Evolutionary conservation across 2,113 vertebrate genomes (phyloP).

Genomic region (Dipodomys spectabilis): DNA sequence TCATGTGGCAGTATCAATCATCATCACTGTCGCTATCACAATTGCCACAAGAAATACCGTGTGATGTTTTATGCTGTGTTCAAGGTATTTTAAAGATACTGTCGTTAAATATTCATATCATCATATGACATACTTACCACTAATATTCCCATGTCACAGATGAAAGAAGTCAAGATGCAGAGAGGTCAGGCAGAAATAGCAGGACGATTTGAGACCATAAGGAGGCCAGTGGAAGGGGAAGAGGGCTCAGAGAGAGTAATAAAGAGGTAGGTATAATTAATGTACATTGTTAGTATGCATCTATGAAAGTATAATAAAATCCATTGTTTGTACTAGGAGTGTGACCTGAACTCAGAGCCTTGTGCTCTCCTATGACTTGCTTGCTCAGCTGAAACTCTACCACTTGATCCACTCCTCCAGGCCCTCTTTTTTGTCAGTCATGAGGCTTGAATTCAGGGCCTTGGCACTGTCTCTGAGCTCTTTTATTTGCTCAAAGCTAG

Average conservation of each 20-base stretch:
- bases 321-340: not conserved
- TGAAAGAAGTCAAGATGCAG: not conserved
- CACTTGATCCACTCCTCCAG: no score
- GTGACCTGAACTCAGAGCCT: no score
- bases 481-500: no score
- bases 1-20: not conserved
- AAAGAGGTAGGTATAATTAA: not conserved
- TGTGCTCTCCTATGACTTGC: no score
- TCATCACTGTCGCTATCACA: not conserved
- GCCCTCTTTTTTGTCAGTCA: no score
- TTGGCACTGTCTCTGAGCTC: no score
- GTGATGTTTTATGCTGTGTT: not conserved
- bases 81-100: slow-evolving; percentile 6
- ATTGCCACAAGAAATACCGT: not conserved
- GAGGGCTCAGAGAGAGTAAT: no score
- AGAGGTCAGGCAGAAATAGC: not conserved
- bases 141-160: not conserved
- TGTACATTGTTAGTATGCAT: not conserved
- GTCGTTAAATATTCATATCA: not conserved
- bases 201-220: not conserved
- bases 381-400: no score
- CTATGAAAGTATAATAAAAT: not conserved
- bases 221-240: not conserved
- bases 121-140: not conserved
- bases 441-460: no score